Evolutionary conservation across 2,888 invertebrate species (phyloP).

Genomic region (Acanthosoma haemorrhoidale): DNA sequence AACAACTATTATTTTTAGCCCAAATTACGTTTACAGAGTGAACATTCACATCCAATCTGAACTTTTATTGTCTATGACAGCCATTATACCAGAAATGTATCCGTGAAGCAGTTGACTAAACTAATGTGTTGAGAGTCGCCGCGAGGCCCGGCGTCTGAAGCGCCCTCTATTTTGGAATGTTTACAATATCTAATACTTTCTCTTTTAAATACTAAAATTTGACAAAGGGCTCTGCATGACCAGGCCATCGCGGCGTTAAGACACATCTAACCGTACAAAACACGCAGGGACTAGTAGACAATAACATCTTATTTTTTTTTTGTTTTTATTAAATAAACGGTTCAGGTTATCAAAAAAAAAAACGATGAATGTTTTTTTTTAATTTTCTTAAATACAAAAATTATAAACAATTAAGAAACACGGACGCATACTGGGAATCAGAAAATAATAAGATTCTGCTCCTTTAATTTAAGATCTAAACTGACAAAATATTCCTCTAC

Average conservation of each 20-base stretch:
- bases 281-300: slow-evolving; percentile 27
- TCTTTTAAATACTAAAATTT: slow-evolving; percentile 4
- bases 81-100: neutral
- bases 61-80: slow-evolving; percentile 28
- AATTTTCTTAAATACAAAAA: neutral
- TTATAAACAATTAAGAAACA: slow-evolving; percentile 3
- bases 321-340: slow-evolving; percentile 11
- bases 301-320: neutral
- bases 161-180: slow-evolving; percentile 2
- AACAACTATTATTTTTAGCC: neutral
- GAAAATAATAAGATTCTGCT: slow-evolving; percentile 22
- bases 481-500: too few species aligned
- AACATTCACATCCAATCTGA: slow-evolving; percentile 1
- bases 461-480: slow-evolving; percentile 21
- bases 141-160: neutral
- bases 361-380: neutral
- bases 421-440: slow-evolving; percentile 20
- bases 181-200: slow-evolving; percentile 10
- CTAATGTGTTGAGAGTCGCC: neutral
- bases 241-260: neutral
- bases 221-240: neutral
- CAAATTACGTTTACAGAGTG: neutral
- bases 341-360: neutral
- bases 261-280: slow-evolving; percentile 27
- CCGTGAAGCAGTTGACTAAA: slow-evolving; percentile 12